Evolutionary conservation across 2,888 invertebrate genomes (phyloP), one percentile per base, ranked within the genome.

Genomic region (Argyresthia albistria): DNA sequence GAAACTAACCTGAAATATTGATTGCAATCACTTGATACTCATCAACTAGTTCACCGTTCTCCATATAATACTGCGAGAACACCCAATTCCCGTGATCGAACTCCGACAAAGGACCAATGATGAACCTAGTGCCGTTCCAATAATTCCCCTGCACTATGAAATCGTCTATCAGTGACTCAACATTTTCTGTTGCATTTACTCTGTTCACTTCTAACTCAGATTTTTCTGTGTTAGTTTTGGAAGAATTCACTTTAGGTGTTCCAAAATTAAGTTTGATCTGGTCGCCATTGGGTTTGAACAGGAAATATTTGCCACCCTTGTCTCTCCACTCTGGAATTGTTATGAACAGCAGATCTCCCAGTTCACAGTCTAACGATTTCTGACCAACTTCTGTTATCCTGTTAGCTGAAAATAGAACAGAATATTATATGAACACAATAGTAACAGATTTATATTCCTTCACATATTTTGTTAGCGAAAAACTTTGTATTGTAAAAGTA

Each of bases 51-150:
- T 69, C 57, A 8, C 59, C 72, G 35, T 72, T 58, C 0, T 60
- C 52, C 42, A 61, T 64, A 1, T 63, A 67, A 53, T 69, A 78
- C 0, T 69, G 57, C 49, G 80, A 80, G 0, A 86, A 53, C 42
- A 80, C 68, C 86, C 86, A 87, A 54, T 87, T 87, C 0, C 86
- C 86, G 51, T 79, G 68, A 43, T 84, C 76, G 0, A 70, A 67
- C 3, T 64, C 63, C 4, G 35, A 15, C 8, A 86, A 43, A 0
- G 86, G 86, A 1, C 86, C 1, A 86, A 64, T 51, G 70, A 59
- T 55, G 79, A 72, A 25, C 6, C 6, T 25, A 25, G 3, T 25
- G 6, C 25, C 25, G 6, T 25, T 25, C 25, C 25, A 25, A 25
- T 25, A 25, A 25, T 25, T 25, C 6, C 25, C 25, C 25, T 25